phyloP scores from a whole-genome alignment of 1,140 invertebrate genomes.

The Panulirus ornatus region DNA sequence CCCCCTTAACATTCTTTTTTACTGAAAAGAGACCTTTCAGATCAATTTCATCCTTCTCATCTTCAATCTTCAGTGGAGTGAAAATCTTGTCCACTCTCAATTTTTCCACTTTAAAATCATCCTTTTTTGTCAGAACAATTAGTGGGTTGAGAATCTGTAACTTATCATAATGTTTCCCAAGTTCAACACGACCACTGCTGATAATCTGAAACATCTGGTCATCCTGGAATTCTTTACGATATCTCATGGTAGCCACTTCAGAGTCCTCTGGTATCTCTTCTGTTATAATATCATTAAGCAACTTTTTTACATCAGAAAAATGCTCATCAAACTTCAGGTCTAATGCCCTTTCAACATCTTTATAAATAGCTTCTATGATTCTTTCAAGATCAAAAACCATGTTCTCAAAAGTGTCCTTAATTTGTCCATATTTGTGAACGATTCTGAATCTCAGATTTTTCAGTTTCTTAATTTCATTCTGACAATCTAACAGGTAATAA shows the following conservation, averaged over 20 bases:
- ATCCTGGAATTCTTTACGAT: not conserved
- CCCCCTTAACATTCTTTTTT: not conserved
- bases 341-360: not conserved
- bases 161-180: not conserved
- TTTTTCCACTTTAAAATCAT: not conserved
- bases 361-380: not conserved
- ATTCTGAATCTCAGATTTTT: not conserved
- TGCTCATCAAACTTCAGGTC: not conserved
- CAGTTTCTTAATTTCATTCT: not conserved
- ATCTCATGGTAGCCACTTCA: too few relatives aligned
- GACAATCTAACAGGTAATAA: not conserved
- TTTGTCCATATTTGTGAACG: not conserved
- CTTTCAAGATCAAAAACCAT: constrained; percentile 7
- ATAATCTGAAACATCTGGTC: not conserved
- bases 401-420: not conserved
- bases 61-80: constrained; percentile 48
- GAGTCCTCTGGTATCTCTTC: not conserved
- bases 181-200: not conserved
- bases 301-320: not conserved
- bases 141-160: constrained; percentile 25
- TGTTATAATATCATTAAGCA: not conserved
- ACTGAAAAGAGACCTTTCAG: not conserved
- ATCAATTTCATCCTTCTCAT: not conserved
- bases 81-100: constrained; percentile 37
- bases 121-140: not conserved